Base-by-base conservation (phyloP, 1,140 invertebrate species). In the Wiebesia pumilae region DNA sequence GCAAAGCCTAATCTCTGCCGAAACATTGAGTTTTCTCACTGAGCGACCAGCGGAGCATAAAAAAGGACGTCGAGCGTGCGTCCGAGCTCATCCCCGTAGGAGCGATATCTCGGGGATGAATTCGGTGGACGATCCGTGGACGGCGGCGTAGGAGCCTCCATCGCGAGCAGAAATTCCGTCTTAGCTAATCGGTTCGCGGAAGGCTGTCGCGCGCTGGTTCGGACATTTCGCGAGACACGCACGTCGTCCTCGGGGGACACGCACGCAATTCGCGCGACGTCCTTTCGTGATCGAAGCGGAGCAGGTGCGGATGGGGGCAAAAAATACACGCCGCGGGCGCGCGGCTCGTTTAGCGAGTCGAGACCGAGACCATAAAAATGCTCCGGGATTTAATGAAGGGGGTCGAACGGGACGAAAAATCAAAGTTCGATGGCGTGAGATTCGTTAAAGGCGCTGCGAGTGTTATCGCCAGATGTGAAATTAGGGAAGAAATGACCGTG, bases 111-210 rank as follows among this genome's bases (percentile, higher is more conserved):
- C 51, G 33, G 58, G 67, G 67, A 54, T 33, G 71, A 43, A 43
- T 43, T 21, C 10, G 9, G 27, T n/a, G n/a, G n/a, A n/a, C n/a
- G n/a, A 43, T 75, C 6, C 38, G 71, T 75, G 21, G 40, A 27
- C 24, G 43, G 75, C 14, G 33, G 35, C 6, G 19, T 6, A 6
- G 35, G 69, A 27, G 35, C 33, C 21, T 27, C 33, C 12, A 38
- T 9, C 69, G 12, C 30, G 21, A 16, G 33, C 38, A 1, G 21
- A 27, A 35, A 81, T 81, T 43, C 62, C 75, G 47, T 0, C 16
- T 43, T 21, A 14, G 10, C 81, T 83, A 83, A 83, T 83, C 81
- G 81, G 27, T 83, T 83, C 81, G 16, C 19, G 69, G 81, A 83
- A 83, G 69, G 67, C 51, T 35, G 75, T 78, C 47, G 75, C 71